Evolutionary conservation across 2,797 vertebrate genomes (phyloP).

Genomic region (Alosa sapidissima): DNA sequence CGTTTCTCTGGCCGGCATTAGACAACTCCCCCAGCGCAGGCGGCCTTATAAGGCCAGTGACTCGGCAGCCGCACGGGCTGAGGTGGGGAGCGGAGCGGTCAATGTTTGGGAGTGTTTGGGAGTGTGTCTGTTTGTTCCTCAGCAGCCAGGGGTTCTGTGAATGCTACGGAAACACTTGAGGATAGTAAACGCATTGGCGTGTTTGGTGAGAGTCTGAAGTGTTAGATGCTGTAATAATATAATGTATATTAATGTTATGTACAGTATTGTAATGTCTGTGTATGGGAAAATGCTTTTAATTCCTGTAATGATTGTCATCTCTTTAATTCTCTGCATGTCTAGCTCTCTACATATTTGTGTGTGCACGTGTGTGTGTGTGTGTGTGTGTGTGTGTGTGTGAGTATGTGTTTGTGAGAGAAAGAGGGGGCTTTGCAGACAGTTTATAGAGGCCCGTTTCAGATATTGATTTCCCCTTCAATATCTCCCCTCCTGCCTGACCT

Average conservation of each 20-base stretch:
- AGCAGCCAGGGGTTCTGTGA: neutral
- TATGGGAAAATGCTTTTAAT: neutral
- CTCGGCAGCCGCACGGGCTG: neutral
- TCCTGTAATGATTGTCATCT: neutral
- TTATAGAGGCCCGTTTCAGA: too few species aligned
- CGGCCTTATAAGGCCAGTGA: neutral
- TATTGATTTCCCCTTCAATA: too few species aligned
- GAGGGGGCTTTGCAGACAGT: neutral
- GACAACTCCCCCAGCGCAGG: conserved; percentile 9
- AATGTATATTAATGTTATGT: neutral
- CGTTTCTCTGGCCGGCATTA: neutral
- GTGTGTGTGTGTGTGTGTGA: conserved; percentile 1
- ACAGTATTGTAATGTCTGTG: neutral
- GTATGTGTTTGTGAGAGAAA: neutral
- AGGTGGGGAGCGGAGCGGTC: neutral
- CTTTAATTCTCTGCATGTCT: neutral
- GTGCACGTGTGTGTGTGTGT: neutral
- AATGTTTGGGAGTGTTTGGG: neutral
- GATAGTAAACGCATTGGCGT: neutral
- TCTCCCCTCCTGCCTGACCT: too few species aligned
- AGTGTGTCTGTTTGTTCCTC: neutral
- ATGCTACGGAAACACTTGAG: neutral
- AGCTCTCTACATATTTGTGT: neutral
- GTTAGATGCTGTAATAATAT: neutral
- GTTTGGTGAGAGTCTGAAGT: neutral